Base-by-base conservation (phyloP, 2,888 invertebrate species). In the Microdon myrmicae region DNA sequence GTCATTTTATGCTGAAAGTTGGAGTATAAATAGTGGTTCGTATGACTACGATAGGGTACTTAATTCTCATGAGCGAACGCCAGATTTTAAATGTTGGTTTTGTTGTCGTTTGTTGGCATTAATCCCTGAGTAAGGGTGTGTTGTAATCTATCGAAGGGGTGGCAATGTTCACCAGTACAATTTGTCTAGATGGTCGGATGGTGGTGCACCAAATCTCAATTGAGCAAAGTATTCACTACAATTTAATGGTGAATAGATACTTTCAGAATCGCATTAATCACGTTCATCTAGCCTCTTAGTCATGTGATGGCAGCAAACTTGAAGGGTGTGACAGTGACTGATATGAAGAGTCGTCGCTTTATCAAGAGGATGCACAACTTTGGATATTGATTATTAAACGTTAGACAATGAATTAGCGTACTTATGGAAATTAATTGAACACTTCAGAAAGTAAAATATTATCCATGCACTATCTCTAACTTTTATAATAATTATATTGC, bases 311-410 rank as follows among this genome's bases (percentile, higher is more conserved):
- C 43, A 10, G 25, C 41, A 49, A 67, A 61, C 66, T 59, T 51
- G 67, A 71, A 70, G 68, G 70, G 70, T 71, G 70, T 76, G 77
- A 77, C 77, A 76, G 72, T 78, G 78, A 77, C 74, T 75, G 78
- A 77, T 77, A 74, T 71, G 75, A 71, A 60, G 69, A 64, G 37
- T 47, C 22, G 41, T 51, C 68, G 68, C 69, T 74, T 75, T 75
- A 75, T 75, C 75, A 71, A 72, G 71, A 71, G 73, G 70, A 67
- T 70, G 72, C 75, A 73, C 73, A 74, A 73, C 74, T 74, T 72
- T 72, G 69, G 10, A 28, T 29, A 35, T 59, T 22, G 38, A 26
- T 55, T 58, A 16, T 34, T 26, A 34, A 45, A 28, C 39, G 23
- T 44, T 9, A 10, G 10, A n/a, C n/a, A n/a, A n/a, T n/a, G n/a